Percentiles rank a stretch among this genome's conserved stretches.
phyloP scores from a whole-genome alignment of 2,113 vertebrate species.

The Columbina picui region DNA sequence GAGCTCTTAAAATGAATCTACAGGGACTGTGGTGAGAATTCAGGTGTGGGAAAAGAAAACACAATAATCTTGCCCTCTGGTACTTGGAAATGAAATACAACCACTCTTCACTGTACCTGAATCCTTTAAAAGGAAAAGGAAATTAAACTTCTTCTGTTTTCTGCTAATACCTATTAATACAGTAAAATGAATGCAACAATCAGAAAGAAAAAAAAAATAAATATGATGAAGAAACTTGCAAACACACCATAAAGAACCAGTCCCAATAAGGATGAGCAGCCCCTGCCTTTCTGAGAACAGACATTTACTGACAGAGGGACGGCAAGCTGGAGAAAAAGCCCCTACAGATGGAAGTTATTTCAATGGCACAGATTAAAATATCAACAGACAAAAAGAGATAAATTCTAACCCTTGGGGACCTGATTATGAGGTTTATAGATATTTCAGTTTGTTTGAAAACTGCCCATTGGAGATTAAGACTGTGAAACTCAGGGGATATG shows the following conservation, averaged over 20 bases:
- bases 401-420: neutral
- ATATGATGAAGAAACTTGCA: neutral
- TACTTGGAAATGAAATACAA: neutral
- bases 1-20: neutral
- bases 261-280: rapidly evolving
- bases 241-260: neutral
- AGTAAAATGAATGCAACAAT: neutral
- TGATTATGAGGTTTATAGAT: neutral
- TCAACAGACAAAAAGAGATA: neutral
- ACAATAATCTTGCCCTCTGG: neutral
- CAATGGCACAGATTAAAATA: neutral
- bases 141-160: neutral
- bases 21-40: neutral
- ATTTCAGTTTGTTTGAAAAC: neutral
- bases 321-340: neutral
- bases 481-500: neutral
- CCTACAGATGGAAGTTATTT: neutral
- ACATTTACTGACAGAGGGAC: neutral
- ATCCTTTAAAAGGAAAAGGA: neutral
- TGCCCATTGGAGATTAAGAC: neutral
- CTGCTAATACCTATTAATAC: neutral
- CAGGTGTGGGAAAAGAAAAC: neutral
- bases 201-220: neutral
- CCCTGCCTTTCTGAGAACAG: neutral
- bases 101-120: neutral